Percentiles rank a stretch among this genome's conserved stretches.
These are phyloP conservation scores for Enoplosus armatus DNA, from an alignment of 2,797 vertebrate species.

Conservation along the genomic window DNA sequence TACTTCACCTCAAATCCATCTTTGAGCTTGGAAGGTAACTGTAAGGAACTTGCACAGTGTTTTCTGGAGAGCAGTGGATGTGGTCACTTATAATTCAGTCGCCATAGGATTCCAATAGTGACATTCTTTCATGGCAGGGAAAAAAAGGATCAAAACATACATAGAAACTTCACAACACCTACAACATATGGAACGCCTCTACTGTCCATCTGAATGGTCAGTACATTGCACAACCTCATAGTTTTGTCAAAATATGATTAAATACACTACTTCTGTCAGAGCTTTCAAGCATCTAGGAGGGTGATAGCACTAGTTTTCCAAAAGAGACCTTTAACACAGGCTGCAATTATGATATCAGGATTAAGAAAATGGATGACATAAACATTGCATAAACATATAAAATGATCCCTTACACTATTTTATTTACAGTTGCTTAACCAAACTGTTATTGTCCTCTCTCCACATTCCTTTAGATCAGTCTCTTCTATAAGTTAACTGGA, in stretches of 20 bases:
- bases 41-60: neutral
- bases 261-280: neutral
- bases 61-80: neutral
- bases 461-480: neutral
- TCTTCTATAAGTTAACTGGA: neutral
- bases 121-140: neutral
- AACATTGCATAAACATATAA: neutral
- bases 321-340: neutral
- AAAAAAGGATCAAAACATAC: neutral
- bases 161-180: neutral
- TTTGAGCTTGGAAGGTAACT: neutral
- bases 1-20: neutral
- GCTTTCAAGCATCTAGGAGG: neutral
- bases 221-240: neutral
- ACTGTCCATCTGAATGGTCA: neutral
- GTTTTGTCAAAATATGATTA: neutral
- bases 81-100: neutral
- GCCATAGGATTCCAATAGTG: neutral
- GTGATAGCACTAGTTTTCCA: neutral
- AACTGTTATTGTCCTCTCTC: neutral
- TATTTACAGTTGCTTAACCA: neutral
- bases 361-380: neutral
- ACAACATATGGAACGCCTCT: neutral
- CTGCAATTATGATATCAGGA: neutral
- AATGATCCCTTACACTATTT: neutral